Evolutionary conservation across 2,113 vertebrate genomes (phyloP).

Genomic region (Lutjanus erythropterus): DNA sequence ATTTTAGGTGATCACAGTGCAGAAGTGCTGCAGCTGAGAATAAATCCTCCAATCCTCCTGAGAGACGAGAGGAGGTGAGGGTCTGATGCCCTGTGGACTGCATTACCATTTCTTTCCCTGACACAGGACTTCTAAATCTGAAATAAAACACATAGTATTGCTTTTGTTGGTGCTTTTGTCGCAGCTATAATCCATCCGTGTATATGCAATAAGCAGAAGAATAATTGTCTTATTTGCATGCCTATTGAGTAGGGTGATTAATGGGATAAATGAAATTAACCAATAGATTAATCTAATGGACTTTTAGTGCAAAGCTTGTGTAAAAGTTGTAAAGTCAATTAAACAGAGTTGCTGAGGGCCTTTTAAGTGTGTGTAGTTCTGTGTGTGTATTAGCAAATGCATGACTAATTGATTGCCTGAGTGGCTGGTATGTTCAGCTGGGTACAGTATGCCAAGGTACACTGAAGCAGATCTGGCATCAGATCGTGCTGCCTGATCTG

Average conservation of each 20-base stretch:
- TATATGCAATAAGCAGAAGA: conserved; percentile 42
- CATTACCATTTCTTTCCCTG: conserved; percentile 47
- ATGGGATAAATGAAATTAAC: conserved; percentile 66
- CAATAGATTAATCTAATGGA: conserved; percentile 61
- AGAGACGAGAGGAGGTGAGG: conserved; percentile 52
- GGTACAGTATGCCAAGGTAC: conserved; percentile 32
- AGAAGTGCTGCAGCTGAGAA: conserved; percentile 45
- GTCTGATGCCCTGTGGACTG: conserved; percentile 40
- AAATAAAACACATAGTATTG: conserved; percentile 33
- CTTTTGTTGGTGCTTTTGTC: conserved; percentile 45
- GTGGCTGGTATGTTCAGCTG: conserved; percentile 15
- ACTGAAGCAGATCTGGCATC: conserved; percentile 34
- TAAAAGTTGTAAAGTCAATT: conserved; percentile 73
- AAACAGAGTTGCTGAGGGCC: conserved; percentile 22
- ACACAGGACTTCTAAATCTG: conserved; percentile 35
- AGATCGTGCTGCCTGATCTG: conserved; percentile 23
- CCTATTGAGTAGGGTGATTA: conserved; percentile 56
- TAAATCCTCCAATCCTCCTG: conserved; percentile 54
- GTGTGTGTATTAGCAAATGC: conserved; percentile 9
- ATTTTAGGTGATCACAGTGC: conserved; percentile 61
- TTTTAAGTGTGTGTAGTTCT: conserved; percentile 22
- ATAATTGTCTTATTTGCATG: conserved; percentile 54
- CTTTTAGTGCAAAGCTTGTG: conserved; percentile 66
- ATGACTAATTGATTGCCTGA: conserved; percentile 32
- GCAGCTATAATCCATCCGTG: conserved; percentile 15